Evolutionary conservation across 2,113 vertebrate genomes (phyloP), one percentile per base, ranked within the genome.

Genomic region (Nerophis lumbriciformis): DNA sequence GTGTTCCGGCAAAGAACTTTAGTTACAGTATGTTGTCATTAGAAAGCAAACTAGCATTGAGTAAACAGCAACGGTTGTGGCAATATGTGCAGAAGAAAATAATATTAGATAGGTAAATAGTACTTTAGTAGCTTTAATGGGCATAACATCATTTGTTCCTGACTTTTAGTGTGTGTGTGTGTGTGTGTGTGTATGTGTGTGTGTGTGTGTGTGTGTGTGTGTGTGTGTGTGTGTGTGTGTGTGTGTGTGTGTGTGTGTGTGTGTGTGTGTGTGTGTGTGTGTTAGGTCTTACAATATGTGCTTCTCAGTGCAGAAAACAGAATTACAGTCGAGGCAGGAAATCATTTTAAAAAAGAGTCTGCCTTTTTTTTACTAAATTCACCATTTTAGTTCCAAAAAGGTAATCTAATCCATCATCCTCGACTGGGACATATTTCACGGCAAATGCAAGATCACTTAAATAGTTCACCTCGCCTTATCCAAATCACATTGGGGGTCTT

Each of bases 391-490:
- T 79, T 75, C 63, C 76, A 60, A 62, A 67, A 75, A 5, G 2
- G 81, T 71, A 90, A 90, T 80, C 65, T 48, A 79, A 88, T 88
- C 81, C 73, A 80, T 86, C 65, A 71, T 83, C 71, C 74, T 71
- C 87, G 88, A 87, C 72, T 71, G 84, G 65, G 82, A 81, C 78
- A 76, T 87, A 88, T 89, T 89, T 88, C 87, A 87, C 82, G 89
- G 85, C 82, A 84, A 87, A 89, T 88, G 83, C 84, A 83, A 71
- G 81, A 87, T 87, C 86, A 86, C 78, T 84, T 84, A 88, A 87
- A 89, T 71, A 85, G 85, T 81, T 88, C 85, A 82, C 81, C 73
- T 85, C 72, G 52, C 60, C 73, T 87, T 79, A 85, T 81, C 85
- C 73, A 83, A 85, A 86, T 88, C 84, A 85, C 68, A 84, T 88